Evolutionary conservation across 2,113 vertebrate genomes (phyloP), one percentile per base, ranked within the genome.

Genomic region (Nerophis lumbriciformis): DNA sequence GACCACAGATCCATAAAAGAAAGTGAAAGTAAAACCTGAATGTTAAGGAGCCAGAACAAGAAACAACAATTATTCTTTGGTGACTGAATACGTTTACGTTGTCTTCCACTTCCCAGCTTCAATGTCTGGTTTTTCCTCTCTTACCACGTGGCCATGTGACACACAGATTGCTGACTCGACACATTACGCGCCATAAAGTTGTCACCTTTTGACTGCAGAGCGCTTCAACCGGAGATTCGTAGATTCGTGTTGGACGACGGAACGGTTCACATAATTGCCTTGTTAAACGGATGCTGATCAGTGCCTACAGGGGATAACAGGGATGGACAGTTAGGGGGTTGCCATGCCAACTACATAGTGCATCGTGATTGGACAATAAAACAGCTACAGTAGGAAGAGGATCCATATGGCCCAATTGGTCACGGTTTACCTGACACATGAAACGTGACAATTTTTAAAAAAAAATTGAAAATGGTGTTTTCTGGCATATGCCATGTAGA

Each of bases 1-100:
- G 54, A 73, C 64, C 5, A 65, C 78, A 80, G 79, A 84, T 82
- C 81, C 52, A 71, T 74, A 61, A 66, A 50, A 62, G 61, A 48
- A 63, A 48, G 65, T 75, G 59, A 70, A 70, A 63, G 71, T 72
- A 47, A 63, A 74, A 65, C 65, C 11, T 45, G 42, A 45, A 45
- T 45, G 42, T 45, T 21, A 19, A 51, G 50, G 19, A 9, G 8
- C 4, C 7, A 51, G 35, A n/a, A 6, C 6, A 39, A 14, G 21
- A n/a, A 37, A 8, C 37, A 56, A 68, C 63, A 44, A 54, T 4
- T 7, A 35, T 51, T 69, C 13, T 21, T 61, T n/a, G 39, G 44
- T 59, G 42, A 11, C 11, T 45, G 42, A 4, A 45, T 45, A 4
- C 12, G 10, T 45, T 19, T 51, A 10, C 16, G 28, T 7, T 1